Conservation (phyloP, 2,113 vertebrate genomes). For the Calonectris borealis region DNA sequence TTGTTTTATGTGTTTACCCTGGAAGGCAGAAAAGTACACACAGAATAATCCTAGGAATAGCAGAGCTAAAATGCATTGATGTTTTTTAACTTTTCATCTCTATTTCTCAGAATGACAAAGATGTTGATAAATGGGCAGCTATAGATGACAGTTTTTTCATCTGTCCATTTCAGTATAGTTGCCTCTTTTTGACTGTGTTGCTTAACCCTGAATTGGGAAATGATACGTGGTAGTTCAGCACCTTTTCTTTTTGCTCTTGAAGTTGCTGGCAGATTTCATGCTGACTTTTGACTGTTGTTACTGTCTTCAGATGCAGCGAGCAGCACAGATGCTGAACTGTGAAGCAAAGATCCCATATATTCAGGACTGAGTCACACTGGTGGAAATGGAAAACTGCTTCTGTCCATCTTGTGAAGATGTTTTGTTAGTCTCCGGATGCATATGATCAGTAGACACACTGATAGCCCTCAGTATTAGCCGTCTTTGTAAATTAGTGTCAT, state of each 20-base stretch:
- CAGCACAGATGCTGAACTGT: not conserved
- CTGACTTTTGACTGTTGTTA: not conserved
- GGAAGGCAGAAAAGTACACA: not conserved
- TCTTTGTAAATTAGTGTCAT: not conserved
- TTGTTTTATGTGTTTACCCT: not conserved
- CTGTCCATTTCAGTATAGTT: not conserved
- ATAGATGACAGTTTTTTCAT: not conserved
- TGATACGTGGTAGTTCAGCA: accelerated
- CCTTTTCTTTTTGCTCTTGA: not conserved
- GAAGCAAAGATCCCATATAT: not conserved
- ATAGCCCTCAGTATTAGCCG: not conserved
- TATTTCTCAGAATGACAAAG: not conserved
- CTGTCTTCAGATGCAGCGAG: not conserved
- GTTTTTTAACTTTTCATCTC: not conserved
- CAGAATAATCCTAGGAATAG: not conserved
- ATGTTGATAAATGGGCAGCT: not conserved
- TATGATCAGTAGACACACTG: not conserved
- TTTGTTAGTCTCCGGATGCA: not conserved
- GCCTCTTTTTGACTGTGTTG: not conserved
- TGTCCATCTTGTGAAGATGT: not conserved
- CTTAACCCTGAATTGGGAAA: not conserved
- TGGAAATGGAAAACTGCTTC: not conserved
- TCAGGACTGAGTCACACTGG: not conserved
- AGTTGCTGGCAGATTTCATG: not conserved
- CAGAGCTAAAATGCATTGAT: not conserved